phyloP scores from a whole-genome alignment of 2,888 invertebrate genomes.

The Cosmia trapezina region DNA sequence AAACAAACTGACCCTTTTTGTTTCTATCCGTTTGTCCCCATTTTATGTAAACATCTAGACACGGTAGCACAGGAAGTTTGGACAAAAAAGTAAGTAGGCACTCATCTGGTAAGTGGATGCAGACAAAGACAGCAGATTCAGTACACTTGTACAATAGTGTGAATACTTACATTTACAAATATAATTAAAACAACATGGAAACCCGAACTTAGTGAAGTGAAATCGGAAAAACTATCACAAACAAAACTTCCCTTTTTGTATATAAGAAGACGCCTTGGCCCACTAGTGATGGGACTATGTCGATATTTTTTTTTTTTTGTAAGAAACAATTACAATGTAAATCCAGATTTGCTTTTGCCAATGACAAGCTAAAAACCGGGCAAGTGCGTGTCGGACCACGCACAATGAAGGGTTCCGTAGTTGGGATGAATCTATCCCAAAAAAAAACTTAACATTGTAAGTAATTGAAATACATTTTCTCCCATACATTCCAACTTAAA shows the following conservation, averaged over 20 bases:
- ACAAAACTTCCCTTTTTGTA: background rate
- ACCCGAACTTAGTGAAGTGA: background rate
- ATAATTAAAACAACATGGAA: background rate
- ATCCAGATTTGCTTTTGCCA: background rate
- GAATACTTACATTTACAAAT: background rate
- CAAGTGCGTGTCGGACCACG: no score
- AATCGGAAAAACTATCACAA: background rate
- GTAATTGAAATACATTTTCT: no score
- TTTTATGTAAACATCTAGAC: slow-evolving; percentile 52
- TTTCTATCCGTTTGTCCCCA: slow-evolving; percentile 41
- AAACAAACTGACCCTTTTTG: slow-evolving; percentile 42
- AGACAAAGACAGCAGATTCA: background rate
- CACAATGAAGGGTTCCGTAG: no score
- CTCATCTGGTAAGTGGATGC: slow-evolving; percentile 15
- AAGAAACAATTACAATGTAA: background rate
- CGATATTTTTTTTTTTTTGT: background rate
- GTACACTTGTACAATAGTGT: background rate
- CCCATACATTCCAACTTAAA: no score
- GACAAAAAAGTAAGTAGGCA: slow-evolving; percentile 12
- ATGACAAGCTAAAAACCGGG: no score
- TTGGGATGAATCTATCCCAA: no score
- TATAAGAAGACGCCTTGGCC: background rate
- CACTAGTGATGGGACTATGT: background rate
- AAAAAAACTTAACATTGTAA: no score
- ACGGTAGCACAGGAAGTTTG: slow-evolving; percentile 42